Percentiles rank a stretch among this genome's conserved stretches.
Conservation (phyloP, 2,888 invertebrate species). For the Pollenia amentaria region DNA sequence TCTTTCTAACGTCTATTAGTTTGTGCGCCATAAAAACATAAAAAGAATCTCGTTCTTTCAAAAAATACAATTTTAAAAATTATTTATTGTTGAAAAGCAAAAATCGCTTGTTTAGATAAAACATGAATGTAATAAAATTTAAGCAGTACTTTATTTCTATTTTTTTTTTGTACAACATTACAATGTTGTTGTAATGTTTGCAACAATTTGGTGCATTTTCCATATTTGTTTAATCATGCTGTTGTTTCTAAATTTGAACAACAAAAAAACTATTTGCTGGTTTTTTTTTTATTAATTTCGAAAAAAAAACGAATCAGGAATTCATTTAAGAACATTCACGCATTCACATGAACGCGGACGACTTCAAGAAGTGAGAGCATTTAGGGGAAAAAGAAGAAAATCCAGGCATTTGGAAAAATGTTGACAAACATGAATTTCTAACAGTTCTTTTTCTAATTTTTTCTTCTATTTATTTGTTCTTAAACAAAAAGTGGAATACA, state of each 20-base stretch:
- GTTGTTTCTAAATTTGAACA: slow-evolving; percentile 51
- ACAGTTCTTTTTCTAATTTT: slow-evolving; percentile 23
- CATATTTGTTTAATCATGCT: slow-evolving; percentile 47
- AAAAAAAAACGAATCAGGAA: neutral
- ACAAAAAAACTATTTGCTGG: slow-evolving; percentile 2
- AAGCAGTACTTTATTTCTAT: neutral
- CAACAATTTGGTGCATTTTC: slow-evolving; percentile 42
- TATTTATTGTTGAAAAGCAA: slow-evolving; percentile 24
- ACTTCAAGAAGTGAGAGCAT: slow-evolving; percentile 28
- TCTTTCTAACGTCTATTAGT: neutral
- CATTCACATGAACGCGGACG: slow-evolving; percentile 5
- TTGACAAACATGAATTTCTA: slow-evolving; percentile 69
- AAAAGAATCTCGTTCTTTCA: neutral
- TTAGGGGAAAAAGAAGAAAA: slow-evolving; percentile 5
- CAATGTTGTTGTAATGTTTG: slow-evolving; percentile 23
- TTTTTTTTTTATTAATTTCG: neutral
- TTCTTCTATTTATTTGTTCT: slow-evolving; percentile 18
- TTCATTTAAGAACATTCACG: slow-evolving; percentile 42
- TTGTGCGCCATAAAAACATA: neutral
- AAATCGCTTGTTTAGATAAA: slow-evolving; percentile 34
- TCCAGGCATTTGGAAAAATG: slow-evolving; percentile 60
- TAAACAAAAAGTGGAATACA: slow-evolving; percentile 10
- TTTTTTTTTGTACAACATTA: slow-evolving; percentile 10
- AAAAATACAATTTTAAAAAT: neutral
- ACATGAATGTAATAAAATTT: slow-evolving; percentile 41